Evolutionary conservation across 2,888 invertebrate genomes (phyloP).

Genomic region (Calameuta pallipes): DNA sequence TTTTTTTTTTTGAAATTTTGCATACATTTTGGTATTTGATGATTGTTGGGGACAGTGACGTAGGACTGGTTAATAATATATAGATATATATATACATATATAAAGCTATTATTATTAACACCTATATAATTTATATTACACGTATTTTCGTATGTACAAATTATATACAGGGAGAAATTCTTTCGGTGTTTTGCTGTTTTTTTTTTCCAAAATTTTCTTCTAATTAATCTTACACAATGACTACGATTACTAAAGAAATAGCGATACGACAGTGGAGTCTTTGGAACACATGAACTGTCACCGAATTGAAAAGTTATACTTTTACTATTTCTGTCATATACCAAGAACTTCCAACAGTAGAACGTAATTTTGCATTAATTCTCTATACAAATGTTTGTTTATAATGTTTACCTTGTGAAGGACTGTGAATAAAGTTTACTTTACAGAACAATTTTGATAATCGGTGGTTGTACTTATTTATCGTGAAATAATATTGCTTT

Average conservation of each 20-base stretch:
- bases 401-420: no score
- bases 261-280: background rate
- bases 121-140: slow-evolving; percentile 42
- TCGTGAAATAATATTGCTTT: background rate
- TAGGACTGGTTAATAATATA: background rate
- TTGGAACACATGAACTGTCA: background rate
- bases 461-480: background rate
- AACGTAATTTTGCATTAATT: background rate
- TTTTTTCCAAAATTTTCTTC: background rate
- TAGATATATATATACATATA: background rate
- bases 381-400: background rate
- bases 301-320: background rate
- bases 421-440: no score
- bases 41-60: background rate
- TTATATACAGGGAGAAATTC: slow-evolving; percentile 49
- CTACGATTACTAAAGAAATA: background rate
- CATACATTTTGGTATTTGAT: background rate
- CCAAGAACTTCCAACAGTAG: background rate
- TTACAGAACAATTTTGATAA: no score
- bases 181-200: background rate
- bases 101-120: slow-evolving; percentile 11
- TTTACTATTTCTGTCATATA: background rate
- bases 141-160: slow-evolving; percentile 47
- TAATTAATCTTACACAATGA: background rate
- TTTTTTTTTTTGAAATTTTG: background rate